Conservation (phyloP, 2,113 vertebrate genomes). For the Actenoides hombroni region DNA sequence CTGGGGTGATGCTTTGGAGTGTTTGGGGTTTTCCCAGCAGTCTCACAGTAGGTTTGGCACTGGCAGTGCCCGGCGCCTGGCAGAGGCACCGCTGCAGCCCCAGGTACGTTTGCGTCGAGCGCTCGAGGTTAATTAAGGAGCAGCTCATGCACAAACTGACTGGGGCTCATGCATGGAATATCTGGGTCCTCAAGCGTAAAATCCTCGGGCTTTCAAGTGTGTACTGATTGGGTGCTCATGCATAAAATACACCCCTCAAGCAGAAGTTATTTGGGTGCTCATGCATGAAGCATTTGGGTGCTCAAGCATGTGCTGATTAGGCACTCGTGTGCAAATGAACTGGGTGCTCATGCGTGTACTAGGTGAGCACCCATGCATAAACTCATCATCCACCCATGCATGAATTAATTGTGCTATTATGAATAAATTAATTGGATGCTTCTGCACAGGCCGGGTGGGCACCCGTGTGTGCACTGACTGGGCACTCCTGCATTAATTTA, state of each 20-base stretch:
- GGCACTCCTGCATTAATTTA: not conserved
- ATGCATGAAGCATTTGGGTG: not conserved
- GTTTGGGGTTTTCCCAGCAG: not conserved
- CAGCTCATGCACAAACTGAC: not conserved
- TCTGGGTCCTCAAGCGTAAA: not conserved
- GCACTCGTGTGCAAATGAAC: not conserved
- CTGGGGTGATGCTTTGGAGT: not conserved
- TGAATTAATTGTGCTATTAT: not conserved
- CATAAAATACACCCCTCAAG: not conserved
- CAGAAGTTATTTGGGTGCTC: not conserved
- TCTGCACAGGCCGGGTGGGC: not conserved
- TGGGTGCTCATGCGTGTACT: not conserved
- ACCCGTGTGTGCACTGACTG: not conserved
- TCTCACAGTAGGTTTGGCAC: not conserved
- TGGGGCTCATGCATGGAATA: not conserved
- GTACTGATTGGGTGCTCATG: not conserved
- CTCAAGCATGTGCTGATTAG: not conserved
- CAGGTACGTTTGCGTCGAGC: not conserved
- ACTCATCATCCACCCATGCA: not conserved
- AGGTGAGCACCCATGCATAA: not conserved
- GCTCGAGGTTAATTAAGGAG: accelerated
- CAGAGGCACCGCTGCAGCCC: not conserved
- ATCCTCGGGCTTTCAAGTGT: not conserved
- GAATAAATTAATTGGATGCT: not conserved
- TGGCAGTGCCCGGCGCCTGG: not conserved